Evolutionary conservation across 2,888 invertebrate species (phyloP).

Genomic region (Emesis russula): DNA sequence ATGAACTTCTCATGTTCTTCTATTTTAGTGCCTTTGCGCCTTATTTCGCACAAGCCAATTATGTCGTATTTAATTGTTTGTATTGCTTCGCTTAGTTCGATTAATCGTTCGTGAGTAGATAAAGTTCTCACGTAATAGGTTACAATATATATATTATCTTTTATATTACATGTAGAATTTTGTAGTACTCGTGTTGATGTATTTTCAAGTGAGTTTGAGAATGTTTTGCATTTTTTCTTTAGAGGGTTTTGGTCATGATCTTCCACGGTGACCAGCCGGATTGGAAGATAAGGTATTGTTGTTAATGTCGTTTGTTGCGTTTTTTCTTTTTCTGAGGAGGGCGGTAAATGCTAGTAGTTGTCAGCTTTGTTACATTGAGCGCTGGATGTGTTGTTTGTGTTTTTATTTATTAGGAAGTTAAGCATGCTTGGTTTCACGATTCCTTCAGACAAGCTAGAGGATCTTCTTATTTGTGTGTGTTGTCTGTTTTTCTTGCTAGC

Average conservation of each 20-base stretch:
- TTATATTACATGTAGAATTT: background rate
- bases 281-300: constrained; percentile 49
- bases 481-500: background rate
- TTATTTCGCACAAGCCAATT: no score
- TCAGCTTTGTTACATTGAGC: background rate
- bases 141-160: constrained; percentile 18
- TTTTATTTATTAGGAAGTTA: constrained; percentile 17
- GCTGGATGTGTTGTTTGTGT: constrained; percentile 46
- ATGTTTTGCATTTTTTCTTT: background rate
- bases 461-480: background rate
- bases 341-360: constrained; percentile 54
- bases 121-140: constrained; percentile 56
- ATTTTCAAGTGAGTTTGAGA: background rate
- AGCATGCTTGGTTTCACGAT: constrained; percentile 25
- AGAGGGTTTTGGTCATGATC: no score
- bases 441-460: no score
- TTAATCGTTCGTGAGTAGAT: constrained; percentile 59
- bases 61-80: no score
- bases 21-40: no score
- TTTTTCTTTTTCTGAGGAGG: constrained; percentile 26
- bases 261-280: constrained; percentile 26
- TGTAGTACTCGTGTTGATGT: background rate
- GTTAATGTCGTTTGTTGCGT: constrained; percentile 15
- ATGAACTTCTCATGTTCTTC: no score
- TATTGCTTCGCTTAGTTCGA: background rate